Evolutionary conservation across 2,113 vertebrate species (phyloP), one percentile per base, ranked within the genome.

Genomic region (Burhinus oedicnemus): DNA sequence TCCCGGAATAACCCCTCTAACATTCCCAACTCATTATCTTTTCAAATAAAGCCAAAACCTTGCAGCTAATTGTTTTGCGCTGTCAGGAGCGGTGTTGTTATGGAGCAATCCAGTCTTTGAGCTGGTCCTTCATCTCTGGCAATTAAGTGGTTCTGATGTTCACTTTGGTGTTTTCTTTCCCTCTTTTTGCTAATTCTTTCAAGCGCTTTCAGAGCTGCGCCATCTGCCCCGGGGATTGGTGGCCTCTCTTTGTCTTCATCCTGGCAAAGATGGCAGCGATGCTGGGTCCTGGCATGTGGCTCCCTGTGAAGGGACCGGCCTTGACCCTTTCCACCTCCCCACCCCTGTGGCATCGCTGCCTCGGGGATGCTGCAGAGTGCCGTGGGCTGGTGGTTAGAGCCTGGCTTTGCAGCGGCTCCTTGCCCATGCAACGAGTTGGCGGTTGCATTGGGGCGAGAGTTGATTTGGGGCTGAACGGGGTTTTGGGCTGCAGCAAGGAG

Each of bases 21-120:
- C 95, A 94, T 96, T 96, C 96, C 93, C 91, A 80, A 95, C 95
- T 97, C 96, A 96, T 97, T 97, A 97, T 89, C 84, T 95, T 94
- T 91, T 96, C 93, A 96, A 97, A 96, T 75, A 95, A 95, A 95
- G 91, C 96, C 93, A 94, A 87, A 96, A 90, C 82, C 94, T 95
- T 69, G 71, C 81, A 94, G 96, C 69, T 94, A 95, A 97, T 97
- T 95, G 95, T 96, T 94, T 95, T 95, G 91, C 16, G 70, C 90
- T 89, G 77, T 90, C 89, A 91, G 87, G 75, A 90, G 72, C 45
- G 1, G 87, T 34, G 88, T 79, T 90, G 83, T 55, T 93, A 58
- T 95, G 83, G 91, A 95, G 93, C 83, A 96, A 96, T 78, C 78
- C 40, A 2, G 65, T 49, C 79, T 97, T 96, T 94, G 93, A 94